Percentiles rank a stretch among this genome's conserved stretches.
Conservation (phyloP, 1,140 invertebrate genomes). For the Drosophila pseudoananassae region DNA sequence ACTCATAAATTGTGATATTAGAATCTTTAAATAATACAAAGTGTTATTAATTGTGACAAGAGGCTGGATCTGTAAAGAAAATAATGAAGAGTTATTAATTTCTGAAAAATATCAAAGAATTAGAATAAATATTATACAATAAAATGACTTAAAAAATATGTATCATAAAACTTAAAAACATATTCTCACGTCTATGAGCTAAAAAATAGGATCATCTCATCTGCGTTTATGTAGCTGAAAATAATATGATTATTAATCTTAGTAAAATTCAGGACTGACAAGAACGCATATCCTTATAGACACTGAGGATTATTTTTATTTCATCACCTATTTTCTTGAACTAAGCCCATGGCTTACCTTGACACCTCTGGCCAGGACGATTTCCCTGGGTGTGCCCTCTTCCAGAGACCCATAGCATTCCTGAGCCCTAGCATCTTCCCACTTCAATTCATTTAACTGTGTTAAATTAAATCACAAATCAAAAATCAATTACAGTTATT, state of each 20-base stretch:
- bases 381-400: background rate
- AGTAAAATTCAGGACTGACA: background rate
- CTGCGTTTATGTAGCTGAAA: background rate
- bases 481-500: constrained; percentile 84
- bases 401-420: constrained; percentile 3
- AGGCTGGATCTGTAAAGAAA: background rate
- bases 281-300: background rate
- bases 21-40: background rate
- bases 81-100: background rate
- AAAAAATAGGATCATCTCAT: background rate
- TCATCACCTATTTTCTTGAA: background rate
- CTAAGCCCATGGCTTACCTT: background rate
- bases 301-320: background rate
- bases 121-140: background rate
- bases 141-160: background rate
- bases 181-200: constrained; percentile 1
- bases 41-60: constrained; percentile 5
- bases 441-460: constrained; percentile 78
- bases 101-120: background rate
- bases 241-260: background rate
- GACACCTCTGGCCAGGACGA: background rate
- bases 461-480: constrained; percentile 84
- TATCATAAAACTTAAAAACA: background rate
- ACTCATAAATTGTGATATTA: background rate
- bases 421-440: background rate